phyloP scores from a whole-genome alignment of 1,140 invertebrate species.

The Chironomus tepperi region DNA sequence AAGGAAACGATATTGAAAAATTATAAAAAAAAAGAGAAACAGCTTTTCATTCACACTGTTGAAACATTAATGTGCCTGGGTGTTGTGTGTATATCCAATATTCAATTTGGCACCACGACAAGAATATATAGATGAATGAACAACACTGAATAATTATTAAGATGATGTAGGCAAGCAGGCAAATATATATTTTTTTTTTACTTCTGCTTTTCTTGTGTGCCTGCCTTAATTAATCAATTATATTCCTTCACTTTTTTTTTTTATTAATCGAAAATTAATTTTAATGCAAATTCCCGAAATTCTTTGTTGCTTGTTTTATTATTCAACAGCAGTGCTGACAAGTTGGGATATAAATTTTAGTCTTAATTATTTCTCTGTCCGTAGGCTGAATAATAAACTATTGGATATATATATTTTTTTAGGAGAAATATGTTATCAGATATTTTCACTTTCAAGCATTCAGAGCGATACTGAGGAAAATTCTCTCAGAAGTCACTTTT shows the following conservation, averaged over 20 bases:
- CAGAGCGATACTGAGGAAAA: slow-evolving; percentile 10
- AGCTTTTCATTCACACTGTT: slow-evolving; percentile 2
- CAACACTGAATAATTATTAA: background rate
- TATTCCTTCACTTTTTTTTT: no score
- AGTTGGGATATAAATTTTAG: background rate
- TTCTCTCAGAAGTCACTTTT: background rate
- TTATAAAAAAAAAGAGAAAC: background rate
- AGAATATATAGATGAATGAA: background rate
- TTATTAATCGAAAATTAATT: no score
- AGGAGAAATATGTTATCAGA: slow-evolving; percentile 9
- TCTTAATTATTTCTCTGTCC: background rate
- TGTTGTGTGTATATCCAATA: background rate
- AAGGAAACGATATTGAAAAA: background rate
- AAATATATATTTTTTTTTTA: no score
- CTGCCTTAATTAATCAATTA: no score
- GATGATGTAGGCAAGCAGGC: background rate
- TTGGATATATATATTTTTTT: background rate
- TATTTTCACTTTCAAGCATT: slow-evolving; percentile 21
- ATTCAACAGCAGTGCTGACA: background rate
- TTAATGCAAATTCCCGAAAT: no score
- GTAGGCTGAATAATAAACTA: background rate
- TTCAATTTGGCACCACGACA: slow-evolving; percentile 1
- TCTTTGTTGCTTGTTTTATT: background rate
- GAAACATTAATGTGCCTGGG: background rate
- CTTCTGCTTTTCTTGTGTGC: no score